These are phyloP conservation scores for Eurypyga helias DNA, from an alignment of 2,113 vertebrate species.

Conservation along the genomic window DNA sequence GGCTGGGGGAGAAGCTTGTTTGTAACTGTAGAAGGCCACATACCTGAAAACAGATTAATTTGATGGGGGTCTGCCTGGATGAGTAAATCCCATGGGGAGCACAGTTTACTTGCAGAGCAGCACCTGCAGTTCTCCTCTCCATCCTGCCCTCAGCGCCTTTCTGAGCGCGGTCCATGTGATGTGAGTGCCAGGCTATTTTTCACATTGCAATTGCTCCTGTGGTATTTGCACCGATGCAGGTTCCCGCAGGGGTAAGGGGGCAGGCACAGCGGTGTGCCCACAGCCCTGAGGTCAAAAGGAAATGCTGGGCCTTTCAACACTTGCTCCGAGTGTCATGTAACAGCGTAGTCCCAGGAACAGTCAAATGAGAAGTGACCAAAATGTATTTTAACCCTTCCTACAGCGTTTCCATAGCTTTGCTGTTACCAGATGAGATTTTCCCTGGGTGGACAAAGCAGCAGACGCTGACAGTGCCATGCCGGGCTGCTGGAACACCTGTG, in stretches of 20 bases:
- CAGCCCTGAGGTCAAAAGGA: background rate
- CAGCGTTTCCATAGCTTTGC: background rate
- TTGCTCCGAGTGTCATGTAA: background rate
- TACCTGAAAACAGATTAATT: background rate
- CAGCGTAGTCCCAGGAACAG: background rate
- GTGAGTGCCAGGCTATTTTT: background rate
- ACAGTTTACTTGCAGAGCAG: background rate
- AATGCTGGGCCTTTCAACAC: background rate
- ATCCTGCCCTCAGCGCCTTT: background rate
- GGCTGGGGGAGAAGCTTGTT: fast-evolving
- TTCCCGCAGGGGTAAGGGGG: background rate
- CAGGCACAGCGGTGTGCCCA: background rate
- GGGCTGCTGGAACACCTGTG: background rate
- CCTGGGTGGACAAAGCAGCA: background rate
- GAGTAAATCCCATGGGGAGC: background rate
- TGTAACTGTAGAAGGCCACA: background rate
- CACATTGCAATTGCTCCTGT: background rate
- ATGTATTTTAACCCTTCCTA: background rate
- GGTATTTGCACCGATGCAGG: fast-evolving
- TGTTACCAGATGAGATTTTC: background rate
- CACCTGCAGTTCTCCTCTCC: background rate
- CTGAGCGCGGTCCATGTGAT: background rate
- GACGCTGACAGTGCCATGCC: background rate
- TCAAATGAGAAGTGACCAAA: background rate
- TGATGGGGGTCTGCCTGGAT: background rate